Evolutionary conservation across 2,888 invertebrate species (phyloP), one percentile per base, ranked within the genome.

Genomic region (Drosophila pegasa): DNA sequence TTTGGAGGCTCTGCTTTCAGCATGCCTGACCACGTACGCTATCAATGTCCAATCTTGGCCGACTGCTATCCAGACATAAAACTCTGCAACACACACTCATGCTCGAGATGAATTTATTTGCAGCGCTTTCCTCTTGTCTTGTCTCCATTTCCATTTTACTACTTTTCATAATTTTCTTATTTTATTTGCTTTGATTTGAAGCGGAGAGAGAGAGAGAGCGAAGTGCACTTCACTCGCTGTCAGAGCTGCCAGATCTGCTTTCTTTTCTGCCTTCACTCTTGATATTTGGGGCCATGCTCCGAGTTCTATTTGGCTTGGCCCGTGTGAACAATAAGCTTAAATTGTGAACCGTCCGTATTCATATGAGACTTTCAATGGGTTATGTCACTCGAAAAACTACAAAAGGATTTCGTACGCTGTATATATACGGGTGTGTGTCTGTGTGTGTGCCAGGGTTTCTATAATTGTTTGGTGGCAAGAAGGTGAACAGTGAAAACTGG

Each of bases 41-140:
- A 80, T 82, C 80, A 82, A 82, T 80, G 80, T 79, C 80, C 82
- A 80, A 79, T 80, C 77, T 80, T 68, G 63, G 37, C 43, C 38
- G 47, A 55, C 61, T 67, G n/a, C 66, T 50, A 38, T 9, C 50
- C 41, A 25, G 35, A 41, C 62, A 62, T 43, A 43, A 63, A 37
- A 62, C 63, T 52, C 52, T 38, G 63, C 64, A 45, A 52, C 16
- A 29, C n/a, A n/a, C 27, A 37, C 25, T 16, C 55, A 58, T 62
- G 76, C 67, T 55, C 59, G 48, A 67, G 65, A 59, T 63, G 75
- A 80, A 84, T 77, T 83, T 82, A 82, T 82, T 67, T 71, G 57
- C 48, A 16, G 14, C 18, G 18, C 18, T 18, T 18, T 47, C 37
- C 6, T 18, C 45, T 50, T 50, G 37, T 41, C 40, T 54, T n/a